A percentile compares a stretch with the other conserved stretches of the same genome.
These are phyloP conservation scores for Aphidoletes aphidimyza DNA, from an alignment of 2,888 invertebrate species.

Conservation along the genomic window DNA sequence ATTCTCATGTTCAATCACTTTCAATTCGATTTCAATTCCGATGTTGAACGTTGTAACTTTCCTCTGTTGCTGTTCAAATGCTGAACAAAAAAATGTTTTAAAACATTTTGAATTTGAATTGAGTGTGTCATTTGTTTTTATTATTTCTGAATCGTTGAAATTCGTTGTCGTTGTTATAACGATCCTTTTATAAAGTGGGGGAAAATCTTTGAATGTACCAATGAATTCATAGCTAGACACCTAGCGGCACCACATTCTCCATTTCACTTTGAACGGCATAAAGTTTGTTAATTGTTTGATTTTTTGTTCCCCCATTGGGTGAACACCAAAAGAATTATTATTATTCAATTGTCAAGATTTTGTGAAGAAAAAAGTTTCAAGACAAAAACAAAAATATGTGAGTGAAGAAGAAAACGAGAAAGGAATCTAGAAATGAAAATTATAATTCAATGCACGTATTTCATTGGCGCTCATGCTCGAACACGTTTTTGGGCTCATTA, in stretches of 20 bases:
- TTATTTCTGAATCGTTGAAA: constrained; percentile 26
- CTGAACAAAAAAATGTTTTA: neutral
- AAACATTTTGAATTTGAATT: constrained; percentile 42
- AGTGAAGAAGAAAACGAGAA: neutral
- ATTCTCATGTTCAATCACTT: neutral
- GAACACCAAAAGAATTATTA: neutral
- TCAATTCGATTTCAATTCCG: neutral
- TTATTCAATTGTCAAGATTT: constrained; percentile 18
- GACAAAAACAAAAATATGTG: neutral
- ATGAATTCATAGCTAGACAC: neutral
- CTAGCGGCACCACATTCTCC: too few species aligned
- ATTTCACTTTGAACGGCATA: neutral
- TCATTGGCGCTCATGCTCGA: constrained; percentile 2
- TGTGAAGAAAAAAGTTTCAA: neutral
- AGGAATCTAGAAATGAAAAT: neutral
- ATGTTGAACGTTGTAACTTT: neutral
- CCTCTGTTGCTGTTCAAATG: neutral
- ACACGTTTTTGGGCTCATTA: constrained; percentile 18
- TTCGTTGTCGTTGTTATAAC: neutral
- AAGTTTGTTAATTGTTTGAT: constrained; percentile 6
- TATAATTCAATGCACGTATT: neutral
- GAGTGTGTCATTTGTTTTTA: constrained; percentile 53
- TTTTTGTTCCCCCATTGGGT: neutral
- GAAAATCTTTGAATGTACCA: neutral
- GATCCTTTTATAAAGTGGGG: too few species aligned